A percentile compares a stretch with the other conserved stretches of the same genome.
These are phyloP conservation scores for Anticlea derivata DNA, from an alignment of 2,888 invertebrate genomes.

Conservation along the genomic window DNA sequence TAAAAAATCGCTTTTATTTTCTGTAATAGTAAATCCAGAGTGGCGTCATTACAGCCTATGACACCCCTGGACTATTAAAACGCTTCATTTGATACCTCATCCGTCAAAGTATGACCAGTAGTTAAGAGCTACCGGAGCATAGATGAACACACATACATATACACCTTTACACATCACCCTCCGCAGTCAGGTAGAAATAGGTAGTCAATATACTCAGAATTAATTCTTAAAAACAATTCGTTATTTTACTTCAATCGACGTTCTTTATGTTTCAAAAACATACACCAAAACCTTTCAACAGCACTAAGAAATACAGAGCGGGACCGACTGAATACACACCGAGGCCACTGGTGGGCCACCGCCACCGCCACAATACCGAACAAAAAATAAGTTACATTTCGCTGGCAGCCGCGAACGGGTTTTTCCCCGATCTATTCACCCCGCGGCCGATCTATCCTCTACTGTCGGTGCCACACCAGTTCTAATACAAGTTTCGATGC, in stretches of 20 bases:
- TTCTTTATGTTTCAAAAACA: conserved; percentile 11
- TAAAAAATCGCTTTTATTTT: too few species aligned
- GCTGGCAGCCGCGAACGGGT: conserved; percentile 8
- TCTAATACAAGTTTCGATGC: conserved; percentile 4
- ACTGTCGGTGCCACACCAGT: not conserved
- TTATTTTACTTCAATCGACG: not conserved
- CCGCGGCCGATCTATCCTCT: conserved; percentile 4
- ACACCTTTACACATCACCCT: too few species aligned
- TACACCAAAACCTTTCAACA: conserved; percentile 7
- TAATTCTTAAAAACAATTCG: conserved; percentile 1
- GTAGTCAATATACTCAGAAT: too few species aligned
- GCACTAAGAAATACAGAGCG: conserved; percentile 22
- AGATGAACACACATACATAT: too few species aligned
- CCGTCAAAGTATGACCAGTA: too few species aligned
- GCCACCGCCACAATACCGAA: conserved; percentile 10
- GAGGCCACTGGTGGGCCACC: not conserved
- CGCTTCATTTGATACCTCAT: too few species aligned
- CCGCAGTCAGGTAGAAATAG: too few species aligned
- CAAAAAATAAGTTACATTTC: conserved; percentile 15
- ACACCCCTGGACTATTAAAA: too few species aligned
- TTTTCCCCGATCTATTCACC: conserved; percentile 6
- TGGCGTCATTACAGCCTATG: too few species aligned
- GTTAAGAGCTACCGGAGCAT: too few species aligned
- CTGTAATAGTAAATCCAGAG: too few species aligned
- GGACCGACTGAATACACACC: conserved; percentile 11